These are phyloP conservation scores for Sphenodon punctatus DNA, from an alignment of 2,797 vertebrate species.

Conservation along the genomic window DNA sequence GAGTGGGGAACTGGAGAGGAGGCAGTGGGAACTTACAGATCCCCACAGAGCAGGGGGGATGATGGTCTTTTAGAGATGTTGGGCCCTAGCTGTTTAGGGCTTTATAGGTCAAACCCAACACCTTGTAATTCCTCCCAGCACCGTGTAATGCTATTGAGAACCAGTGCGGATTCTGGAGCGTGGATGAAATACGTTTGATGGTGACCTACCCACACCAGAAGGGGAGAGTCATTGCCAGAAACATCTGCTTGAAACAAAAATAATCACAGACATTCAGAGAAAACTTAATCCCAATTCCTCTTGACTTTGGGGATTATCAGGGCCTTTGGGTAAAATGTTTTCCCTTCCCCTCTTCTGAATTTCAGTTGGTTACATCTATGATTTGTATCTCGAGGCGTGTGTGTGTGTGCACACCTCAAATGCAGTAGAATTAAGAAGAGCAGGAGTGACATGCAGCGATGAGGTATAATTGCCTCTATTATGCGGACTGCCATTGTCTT, in stretches of 20 bases:
- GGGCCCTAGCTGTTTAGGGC: too few relatives aligned
- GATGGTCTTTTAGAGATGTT: too few relatives aligned
- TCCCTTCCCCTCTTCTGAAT: slow-evolving; percentile 18
- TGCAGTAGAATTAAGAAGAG: slow-evolving; percentile 51
- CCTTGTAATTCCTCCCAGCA: too few relatives aligned
- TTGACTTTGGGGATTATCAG: not conserved
- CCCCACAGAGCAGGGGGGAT: too few relatives aligned
- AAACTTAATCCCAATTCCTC: not conserved
- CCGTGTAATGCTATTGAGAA: too few relatives aligned
- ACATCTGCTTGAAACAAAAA: too few relatives aligned
- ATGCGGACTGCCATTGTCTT: slow-evolving; percentile 36
- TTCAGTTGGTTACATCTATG: slow-evolving; percentile 18
- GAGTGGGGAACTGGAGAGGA: not conserved
- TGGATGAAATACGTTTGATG: too few relatives aligned
- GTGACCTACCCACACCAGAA: too few relatives aligned
- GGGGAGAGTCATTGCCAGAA: too few relatives aligned
- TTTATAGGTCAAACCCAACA: too few relatives aligned
- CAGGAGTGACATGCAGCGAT: slow-evolving; percentile 24
- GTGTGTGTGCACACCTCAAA: too few relatives aligned
- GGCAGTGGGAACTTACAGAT: not conserved
- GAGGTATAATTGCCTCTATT: not conserved
- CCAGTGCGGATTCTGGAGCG: too few relatives aligned
- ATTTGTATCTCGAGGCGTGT: slow-evolving; percentile 34
- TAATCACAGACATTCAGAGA: not conserved
- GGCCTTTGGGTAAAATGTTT: slow-evolving; percentile 20